Base-by-base conservation (phyloP, 2,888 invertebrate species). In the Odontothrips loti region DNA sequence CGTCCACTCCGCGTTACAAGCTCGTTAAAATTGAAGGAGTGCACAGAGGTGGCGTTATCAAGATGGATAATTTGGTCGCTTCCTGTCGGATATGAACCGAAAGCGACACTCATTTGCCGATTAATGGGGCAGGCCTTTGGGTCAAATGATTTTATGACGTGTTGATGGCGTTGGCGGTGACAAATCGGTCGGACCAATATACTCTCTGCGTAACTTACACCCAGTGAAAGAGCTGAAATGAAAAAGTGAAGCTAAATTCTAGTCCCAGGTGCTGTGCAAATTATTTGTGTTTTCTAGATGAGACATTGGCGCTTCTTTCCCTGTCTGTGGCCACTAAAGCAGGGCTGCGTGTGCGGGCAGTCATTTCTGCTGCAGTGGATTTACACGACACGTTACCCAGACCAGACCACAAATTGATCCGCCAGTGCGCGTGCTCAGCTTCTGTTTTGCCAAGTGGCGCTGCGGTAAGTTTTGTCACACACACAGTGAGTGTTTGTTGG, bases 11-110 rank as follows among this genome's bases (percentile, higher is more conserved):
- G 27, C 23, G 27, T 75, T 27, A 75, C 68, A 12, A 27, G 27
- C 68, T 75, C 68, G 68, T 75, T 75, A 75, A 75, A 75, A 75
- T 23, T 58, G 58, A 15, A 58, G 51, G 34, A 43, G 34, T 43
- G 34, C 17, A 6, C 58, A 51, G 68, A 68, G 68, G 68, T 23
- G 23, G 12, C 27, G 9, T 23, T 75, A 75, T 75, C 68, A 75
- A 75, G 68, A 75, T 75, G 68, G 68, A 58, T n/a, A 58, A 43
- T 43, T 43, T 43, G 34, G 58, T 8, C 27, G 68, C 68, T 75
- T 75, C 68, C 68, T 8, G 68, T 43, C 34, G 34, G 34, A 6
- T 43, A 6, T 6, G 34, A 43, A 51, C 68, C 27, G 68, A 27
- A 43, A 2, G 68, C 68, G 68, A 17, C 12, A 27, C 68, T 27